Conservation (phyloP, 2,888 invertebrate species). For the Escarpia spicata region DNA sequence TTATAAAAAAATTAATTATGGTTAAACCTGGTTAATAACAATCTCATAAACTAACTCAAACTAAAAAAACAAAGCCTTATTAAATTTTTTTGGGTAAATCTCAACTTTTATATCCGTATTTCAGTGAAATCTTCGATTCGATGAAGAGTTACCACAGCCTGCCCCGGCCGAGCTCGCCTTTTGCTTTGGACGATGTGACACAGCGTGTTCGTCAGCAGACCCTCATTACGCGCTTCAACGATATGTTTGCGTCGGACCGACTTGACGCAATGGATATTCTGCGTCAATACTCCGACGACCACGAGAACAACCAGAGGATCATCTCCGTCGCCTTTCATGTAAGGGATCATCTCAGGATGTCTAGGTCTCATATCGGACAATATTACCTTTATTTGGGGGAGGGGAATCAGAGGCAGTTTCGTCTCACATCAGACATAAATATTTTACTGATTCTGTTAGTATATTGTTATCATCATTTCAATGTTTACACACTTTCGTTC, state of each 20-base stretch:
- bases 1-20: too few relatives aligned
- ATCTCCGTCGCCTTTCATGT: conserved; percentile 60
- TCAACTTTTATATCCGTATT: background rate
- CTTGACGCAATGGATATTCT: conserved; percentile 64
- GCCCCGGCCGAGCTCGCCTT: conserved; percentile 57
- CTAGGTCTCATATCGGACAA: too few relatives aligned
- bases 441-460: background rate
- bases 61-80: background rate
- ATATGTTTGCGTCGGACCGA: conserved; percentile 62
- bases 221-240: conserved; percentile 61
- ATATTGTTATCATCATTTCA: too few relatives aligned
- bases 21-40: background rate
- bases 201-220: conserved; percentile 62
- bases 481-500: too few relatives aligned
- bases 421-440: background rate
- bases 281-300: conserved; percentile 59
- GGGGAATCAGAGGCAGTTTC: too few relatives aligned
- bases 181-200: conserved; percentile 58
- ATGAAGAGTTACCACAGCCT: conserved; percentile 48
- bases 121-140: background rate
- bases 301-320: conserved; percentile 64
- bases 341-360: background rate
- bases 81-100: background rate
- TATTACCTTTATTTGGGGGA: too few relatives aligned
- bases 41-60: background rate